phyloP scores from a whole-genome alignment of 2,888 invertebrate genomes.

The Drosophila paramelanica region DNA sequence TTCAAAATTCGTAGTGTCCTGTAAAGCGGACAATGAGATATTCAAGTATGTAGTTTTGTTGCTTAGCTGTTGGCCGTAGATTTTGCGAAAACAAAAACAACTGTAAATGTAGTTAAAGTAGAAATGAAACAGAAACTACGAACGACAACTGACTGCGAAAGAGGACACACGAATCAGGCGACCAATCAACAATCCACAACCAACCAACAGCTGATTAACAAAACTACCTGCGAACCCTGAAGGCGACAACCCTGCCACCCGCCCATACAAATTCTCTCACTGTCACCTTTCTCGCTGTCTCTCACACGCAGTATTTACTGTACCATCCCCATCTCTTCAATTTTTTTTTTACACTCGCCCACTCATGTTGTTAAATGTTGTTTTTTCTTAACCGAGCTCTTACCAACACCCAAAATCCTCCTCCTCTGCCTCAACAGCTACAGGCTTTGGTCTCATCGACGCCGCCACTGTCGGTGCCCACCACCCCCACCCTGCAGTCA shows the following conservation, averaged over 20 bases:
- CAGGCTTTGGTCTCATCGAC: conserved; percentile 85
- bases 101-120: conserved; percentile 45
- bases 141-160: conserved; percentile 16
- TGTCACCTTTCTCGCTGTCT: background rate
- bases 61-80: conserved; percentile 76
- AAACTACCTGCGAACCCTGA: conserved; percentile 53
- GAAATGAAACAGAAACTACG: conserved; percentile 14
- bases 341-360: background rate
- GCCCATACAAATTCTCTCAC: background rate
- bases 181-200: background rate
- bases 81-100: conserved; percentile 24
- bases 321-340: too few species aligned
- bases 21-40: conserved; percentile 16
- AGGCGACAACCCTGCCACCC: background rate
- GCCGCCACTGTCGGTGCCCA: conserved; percentile 84
- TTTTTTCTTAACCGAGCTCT: conserved; percentile 42
- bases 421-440: conserved; percentile 77
- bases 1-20: conserved; percentile 49
- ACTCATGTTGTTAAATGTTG: conserved; percentile 41
- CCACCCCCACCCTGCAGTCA: conserved; percentile 83
- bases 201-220: conserved; percentile 74
- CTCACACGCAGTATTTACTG: conserved; percentile 6
- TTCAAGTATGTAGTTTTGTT: conserved; percentile 73
- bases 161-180: conserved; percentile 6
- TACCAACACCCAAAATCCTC: conserved; percentile 36